A percentile compares a stretch with the other conserved stretches of the same genome.
These are phyloP conservation scores for Ceratoteleas bidentatus DNA, from an alignment of 1,140 invertebrate genomes.

Conservation along the genomic window DNA sequence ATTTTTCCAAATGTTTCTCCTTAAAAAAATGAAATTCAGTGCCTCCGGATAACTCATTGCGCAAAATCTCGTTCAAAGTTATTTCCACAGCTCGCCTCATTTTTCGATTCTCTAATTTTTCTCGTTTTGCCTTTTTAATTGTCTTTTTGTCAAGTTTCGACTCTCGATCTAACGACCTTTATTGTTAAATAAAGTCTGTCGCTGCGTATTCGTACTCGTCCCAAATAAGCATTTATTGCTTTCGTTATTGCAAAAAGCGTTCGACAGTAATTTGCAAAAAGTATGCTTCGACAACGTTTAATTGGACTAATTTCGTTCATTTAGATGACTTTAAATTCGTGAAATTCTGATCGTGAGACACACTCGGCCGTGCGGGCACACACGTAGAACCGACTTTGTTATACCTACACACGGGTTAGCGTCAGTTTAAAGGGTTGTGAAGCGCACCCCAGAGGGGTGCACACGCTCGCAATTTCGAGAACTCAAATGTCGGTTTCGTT, in stretches of 20 bases:
- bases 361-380: constrained; percentile 12
- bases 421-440: constrained; percentile 51
- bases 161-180: constrained; percentile 16
- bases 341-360: constrained; percentile 56
- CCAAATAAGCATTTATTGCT: constrained; percentile 46
- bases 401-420: constrained; percentile 45
- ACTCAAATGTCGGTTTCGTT: constrained; percentile 60
- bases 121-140: too few species aligned
- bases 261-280: constrained; percentile 42
- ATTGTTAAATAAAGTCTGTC: constrained; percentile 25
- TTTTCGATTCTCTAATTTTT: too few species aligned
- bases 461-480: constrained; percentile 58
- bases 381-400: constrained; percentile 35
- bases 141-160: neutral
- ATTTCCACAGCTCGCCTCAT: too few species aligned
- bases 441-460: constrained; percentile 56
- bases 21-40: too few species aligned
- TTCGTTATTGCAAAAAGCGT: constrained; percentile 39
- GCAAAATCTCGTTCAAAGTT: too few species aligned
- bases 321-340: constrained; percentile 58
- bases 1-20: too few species aligned
- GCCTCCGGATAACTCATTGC: too few species aligned
- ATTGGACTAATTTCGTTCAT: constrained; percentile 59
- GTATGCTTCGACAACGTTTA: constrained; percentile 48
- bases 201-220: constrained; percentile 1